phyloP scores from a whole-genome alignment of 1,140 invertebrate genomes.

The Mamestra configurata region DNA sequence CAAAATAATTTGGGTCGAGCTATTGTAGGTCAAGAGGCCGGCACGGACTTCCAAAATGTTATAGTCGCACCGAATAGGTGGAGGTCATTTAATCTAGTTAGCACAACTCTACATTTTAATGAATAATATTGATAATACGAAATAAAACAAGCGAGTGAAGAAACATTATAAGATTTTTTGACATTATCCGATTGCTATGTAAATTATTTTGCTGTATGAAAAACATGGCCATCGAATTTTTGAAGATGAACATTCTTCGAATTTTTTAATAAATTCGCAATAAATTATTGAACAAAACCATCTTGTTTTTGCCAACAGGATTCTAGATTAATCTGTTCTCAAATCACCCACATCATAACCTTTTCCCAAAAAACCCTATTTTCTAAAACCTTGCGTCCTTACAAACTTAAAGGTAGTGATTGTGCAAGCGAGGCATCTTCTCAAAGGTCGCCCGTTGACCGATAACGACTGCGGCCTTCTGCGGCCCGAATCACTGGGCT shows the following conservation, averaged over 20 bases:
- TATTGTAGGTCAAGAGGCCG: background rate
- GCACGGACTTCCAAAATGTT: background rate
- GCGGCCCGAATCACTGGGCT: conserved; percentile 63
- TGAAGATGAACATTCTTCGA: too few species aligned
- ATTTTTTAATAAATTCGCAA: too few species aligned
- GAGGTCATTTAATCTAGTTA: background rate
- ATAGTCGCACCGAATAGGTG: background rate
- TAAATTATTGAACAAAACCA: too few species aligned
- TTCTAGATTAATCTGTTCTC: too few species aligned
- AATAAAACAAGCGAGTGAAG: too few species aligned
- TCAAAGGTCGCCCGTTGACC: conserved; percentile 79
- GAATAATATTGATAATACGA: background rate
- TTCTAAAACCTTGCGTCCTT: conserved; percentile 16
- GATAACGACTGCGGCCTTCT: conserved; percentile 84
- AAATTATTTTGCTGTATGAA: too few species aligned
- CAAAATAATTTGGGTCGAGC: too few species aligned
- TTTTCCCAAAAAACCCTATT: background rate
- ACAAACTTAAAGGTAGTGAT: conserved; percentile 35
- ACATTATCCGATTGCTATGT: too few species aligned
- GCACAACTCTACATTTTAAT: background rate
- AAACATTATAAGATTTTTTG: too few species aligned
- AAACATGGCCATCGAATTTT: too few species aligned
- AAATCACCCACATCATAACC: background rate
- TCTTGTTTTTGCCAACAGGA: too few species aligned
- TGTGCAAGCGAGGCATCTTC: conserved; percentile 70